These are phyloP conservation scores for Cranoglanis bouderius DNA, from an alignment of 2,113 vertebrate genomes.

Conservation along the genomic window DNA sequence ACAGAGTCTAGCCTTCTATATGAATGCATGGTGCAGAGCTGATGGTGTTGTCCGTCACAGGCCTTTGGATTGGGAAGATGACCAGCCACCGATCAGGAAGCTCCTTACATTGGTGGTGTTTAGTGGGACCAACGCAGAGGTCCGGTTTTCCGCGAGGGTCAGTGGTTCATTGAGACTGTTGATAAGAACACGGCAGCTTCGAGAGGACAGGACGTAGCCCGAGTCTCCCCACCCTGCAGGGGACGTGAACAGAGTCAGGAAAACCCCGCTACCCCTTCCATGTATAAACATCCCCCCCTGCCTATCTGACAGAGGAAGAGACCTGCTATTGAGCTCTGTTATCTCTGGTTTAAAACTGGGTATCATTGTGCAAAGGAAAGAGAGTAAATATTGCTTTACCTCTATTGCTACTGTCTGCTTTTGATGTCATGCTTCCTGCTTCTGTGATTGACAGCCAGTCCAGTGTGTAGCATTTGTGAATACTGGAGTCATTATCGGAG, in stretches of 20 bases:
- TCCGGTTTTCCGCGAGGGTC: slow-evolving; percentile 17
- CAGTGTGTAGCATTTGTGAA: slow-evolving; percentile 5
- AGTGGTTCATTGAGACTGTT: slow-evolving; percentile 31
- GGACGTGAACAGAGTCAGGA: slow-evolving; percentile 60
- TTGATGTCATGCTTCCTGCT: slow-evolving; percentile 55
- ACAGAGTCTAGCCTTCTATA: not conserved
- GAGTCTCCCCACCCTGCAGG: slow-evolving; percentile 44
- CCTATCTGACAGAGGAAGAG: slow-evolving; percentile 62
- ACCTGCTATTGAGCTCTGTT: slow-evolving; percentile 54
- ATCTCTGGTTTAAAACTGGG: slow-evolving; percentile 42
- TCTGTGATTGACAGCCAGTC: slow-evolving; percentile 48
- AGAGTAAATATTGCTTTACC: slow-evolving; percentile 45
- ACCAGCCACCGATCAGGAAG: not conserved
- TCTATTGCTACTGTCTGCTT: slow-evolving; percentile 41
- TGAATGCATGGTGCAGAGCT: not conserved
- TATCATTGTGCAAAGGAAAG: slow-evolving; percentile 26
- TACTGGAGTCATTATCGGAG: not conserved
- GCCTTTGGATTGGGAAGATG: not conserved
- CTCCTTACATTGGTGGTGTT: not conserved
- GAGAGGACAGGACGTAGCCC: slow-evolving; percentile 36
- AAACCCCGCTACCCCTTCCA: slow-evolving; percentile 59
- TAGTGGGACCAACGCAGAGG: not conserved
- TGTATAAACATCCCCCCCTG: slow-evolving; percentile 71
- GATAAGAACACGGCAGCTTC: slow-evolving; percentile 29
- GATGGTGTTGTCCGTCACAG: not conserved